These are phyloP conservation scores for Coptodon bakossiorum DNA, from an alignment of 2,113 vertebrate species.

Conservation along the genomic window DNA sequence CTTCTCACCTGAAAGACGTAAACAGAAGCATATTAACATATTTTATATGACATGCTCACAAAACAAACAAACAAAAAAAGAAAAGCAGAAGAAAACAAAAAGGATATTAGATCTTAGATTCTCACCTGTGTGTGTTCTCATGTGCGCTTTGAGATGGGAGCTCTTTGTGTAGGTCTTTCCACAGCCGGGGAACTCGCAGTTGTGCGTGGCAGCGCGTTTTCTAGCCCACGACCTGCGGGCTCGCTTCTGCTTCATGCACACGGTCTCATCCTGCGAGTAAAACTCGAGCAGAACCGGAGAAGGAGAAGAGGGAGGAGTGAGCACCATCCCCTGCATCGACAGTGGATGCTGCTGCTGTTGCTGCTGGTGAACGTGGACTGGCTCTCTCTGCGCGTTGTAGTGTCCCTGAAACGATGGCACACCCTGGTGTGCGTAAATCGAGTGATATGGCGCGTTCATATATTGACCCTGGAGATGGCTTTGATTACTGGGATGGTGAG, in stretches of 20 bases:
- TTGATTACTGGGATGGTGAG: not conserved
- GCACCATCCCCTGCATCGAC: constrained; percentile 73
- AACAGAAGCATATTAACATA: not conserved
- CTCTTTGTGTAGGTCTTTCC: constrained; percentile 93
- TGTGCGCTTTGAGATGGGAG: constrained; percentile 89
- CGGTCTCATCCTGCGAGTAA: constrained; percentile 74
- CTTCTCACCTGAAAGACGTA: constrained; percentile 75
- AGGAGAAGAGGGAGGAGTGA: constrained; percentile 85
- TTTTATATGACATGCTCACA: not conserved
- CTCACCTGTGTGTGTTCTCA: constrained; percentile 89
- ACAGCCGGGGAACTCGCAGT: constrained; percentile 86
- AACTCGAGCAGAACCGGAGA: constrained; percentile 76
- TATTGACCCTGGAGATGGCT: constrained; percentile 56
- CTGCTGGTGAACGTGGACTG: constrained; percentile 54
- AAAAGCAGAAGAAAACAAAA: not conserved
- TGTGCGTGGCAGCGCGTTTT: constrained; percentile 87
- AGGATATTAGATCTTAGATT: not conserved
- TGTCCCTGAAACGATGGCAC: constrained; percentile 77
- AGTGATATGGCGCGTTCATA: constrained; percentile 62
- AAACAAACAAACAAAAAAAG: not conserved
- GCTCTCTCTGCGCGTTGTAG: constrained; percentile 75
- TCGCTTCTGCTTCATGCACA: constrained; percentile 74
- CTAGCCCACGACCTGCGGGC: constrained; percentile 84
- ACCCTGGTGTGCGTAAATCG: constrained; percentile 66
- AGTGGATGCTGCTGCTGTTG: constrained; percentile 63